Evolutionary conservation across 1,140 invertebrate species (phyloP), one percentile per base, ranked within the genome.

Genomic region (Drosophila biarmipes): DNA sequence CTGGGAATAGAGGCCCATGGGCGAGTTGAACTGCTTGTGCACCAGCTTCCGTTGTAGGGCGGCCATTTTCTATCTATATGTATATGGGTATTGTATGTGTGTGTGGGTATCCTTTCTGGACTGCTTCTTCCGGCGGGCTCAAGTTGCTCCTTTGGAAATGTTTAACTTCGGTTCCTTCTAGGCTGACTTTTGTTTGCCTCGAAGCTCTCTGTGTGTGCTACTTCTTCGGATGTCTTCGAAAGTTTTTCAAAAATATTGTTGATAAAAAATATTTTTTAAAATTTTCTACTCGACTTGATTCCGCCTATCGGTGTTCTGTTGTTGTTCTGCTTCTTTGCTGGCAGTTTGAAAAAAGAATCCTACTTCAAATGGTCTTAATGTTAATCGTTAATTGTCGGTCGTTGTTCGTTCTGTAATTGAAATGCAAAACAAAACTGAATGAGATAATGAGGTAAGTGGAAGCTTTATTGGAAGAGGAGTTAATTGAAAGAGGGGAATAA

Each of bases 11-110:
- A 98, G 93, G 80, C 96, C 95, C 77, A 98, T 97, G 31, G 97
- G 97, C 51, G 96, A 96, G 93, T 98, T 98, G 93, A 97, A 98
- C 93, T 98, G 97, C 92, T 97, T 96, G 93, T 97, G 96, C 59
- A 96, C 95, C 90, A 96, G 92, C 79, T 92, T 93, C 79, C 93
- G 93, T 87, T 94, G 94, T 91, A 49, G 46, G 46, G 46, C 46
- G 27, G 94, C 93, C 94, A 94, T 94, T 92, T 93, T 93, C 38
- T 64, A 29, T 46, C 17, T 29, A 4, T 45, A 21, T 37, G 11
- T 56, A 15, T 56, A 42, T 46, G 12, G 37, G 15, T 57, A 31
- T 10, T 2, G 29, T 31, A 31, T 31, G 10, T 31, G 10, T 31
- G 6, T 31, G 2, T 31, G 14, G 27, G 56, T 51, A 43, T 56